Percentiles rank a stretch among this genome's conserved stretches.
These are phyloP conservation scores for Rhinichthys klamathensis DNA, from an alignment of 2,113 vertebrate species.

Conservation along the genomic window DNA sequence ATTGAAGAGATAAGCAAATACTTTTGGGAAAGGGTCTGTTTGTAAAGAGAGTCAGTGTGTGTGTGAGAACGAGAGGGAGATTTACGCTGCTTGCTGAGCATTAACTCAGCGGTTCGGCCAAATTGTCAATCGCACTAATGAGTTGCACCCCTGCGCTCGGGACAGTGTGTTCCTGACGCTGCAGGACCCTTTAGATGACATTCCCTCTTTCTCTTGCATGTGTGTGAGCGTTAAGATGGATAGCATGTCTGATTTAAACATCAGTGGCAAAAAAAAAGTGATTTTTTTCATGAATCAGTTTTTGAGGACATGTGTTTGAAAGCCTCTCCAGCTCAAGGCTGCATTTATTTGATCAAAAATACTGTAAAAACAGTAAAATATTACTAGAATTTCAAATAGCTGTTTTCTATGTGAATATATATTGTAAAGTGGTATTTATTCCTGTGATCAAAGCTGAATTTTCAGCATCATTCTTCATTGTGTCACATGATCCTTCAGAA, in stretches of 20 bases:
- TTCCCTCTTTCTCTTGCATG: not conserved
- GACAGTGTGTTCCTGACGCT: constrained; percentile 71
- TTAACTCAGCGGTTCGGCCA: constrained; percentile 47
- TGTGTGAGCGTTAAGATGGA: not conserved
- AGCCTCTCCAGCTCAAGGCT: no score
- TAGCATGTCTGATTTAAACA: not conserved
- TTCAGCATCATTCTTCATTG: no score
- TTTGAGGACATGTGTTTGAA: not conserved
- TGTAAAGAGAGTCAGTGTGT: constrained; percentile 32
- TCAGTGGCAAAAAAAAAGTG: not conserved
- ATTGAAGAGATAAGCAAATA: constrained; percentile 40
- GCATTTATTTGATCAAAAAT: no score
- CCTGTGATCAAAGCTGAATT: no score
- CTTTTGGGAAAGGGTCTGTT: constrained; percentile 12
- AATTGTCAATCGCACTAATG: constrained; percentile 70
- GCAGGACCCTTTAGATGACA: not conserved
- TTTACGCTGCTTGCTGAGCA: constrained; percentile 38
- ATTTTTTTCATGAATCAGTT: not conserved
- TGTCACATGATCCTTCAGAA: no score
- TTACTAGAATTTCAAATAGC: no score
- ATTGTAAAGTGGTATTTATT: no score
- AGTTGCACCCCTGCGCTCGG: constrained; percentile 69
- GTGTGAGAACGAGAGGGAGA: constrained; percentile 40
- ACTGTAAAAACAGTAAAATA: no score
- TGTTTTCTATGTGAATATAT: no score